Evolutionary conservation across 2,797 vertebrate genomes (phyloP), one percentile per base, ranked within the genome.

Genomic region (Rhinophrynus dorsalis): DNA sequence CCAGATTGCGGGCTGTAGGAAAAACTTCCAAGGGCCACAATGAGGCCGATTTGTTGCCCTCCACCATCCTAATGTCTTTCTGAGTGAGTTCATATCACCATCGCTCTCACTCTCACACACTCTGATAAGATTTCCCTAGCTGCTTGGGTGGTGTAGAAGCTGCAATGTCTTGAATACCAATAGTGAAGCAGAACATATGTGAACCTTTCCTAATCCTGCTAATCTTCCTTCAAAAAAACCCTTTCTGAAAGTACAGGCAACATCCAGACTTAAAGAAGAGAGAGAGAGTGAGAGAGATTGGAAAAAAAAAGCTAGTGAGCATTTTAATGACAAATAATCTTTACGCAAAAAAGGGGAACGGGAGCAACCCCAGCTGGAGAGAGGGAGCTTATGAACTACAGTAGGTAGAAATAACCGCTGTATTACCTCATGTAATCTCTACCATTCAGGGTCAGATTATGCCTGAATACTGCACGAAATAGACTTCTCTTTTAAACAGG

Each of bases 201-300:
- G 94, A 93, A 91, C 90, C 92, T 92, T 91, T 91, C 91, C 91
- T 98, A 97, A 98, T 97, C 96, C 94, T 91, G 89, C 93, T 97
- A 97, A 97, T 98, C 95, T 97, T 83, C 85, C 92, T 94, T 92
- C 91, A 65, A 58, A 89, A 86, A 32, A 92, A 92, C 83, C 83
- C 85, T 85, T 86, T 80, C 86, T 84, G 87, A 82, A 85, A 86
- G 83, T 84, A 77, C 78, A 86, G 84, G 81, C 84, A 86, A 88
- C 82, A 88, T 83, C 86, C 84, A 87, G 83, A 89, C 88, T 85
- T 82, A 74, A 78, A 86, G 77, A 68, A 76, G 21, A 35, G 67
- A 72, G 17, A 10, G 40, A 10, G 40, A 10, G 38, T 3, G 38
- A 8, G 38, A 15, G 2, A 15, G 40, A n/a, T n/a, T n/a, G n/a